Evolutionary conservation across 2,113 vertebrate genomes (phyloP).

Genomic region (Sturnira hondurensis): DNA sequence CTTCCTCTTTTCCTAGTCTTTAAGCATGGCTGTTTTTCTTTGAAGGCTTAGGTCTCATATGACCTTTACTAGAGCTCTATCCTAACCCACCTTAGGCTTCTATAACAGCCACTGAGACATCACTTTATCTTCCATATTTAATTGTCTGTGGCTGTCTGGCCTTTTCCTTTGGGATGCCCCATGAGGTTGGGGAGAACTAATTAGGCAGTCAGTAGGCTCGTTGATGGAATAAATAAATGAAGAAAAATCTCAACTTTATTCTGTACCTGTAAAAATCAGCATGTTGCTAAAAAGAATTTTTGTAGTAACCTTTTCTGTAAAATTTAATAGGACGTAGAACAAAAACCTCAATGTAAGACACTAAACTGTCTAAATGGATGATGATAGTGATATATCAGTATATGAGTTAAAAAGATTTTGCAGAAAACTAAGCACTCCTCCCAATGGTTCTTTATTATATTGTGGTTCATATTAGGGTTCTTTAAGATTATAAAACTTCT

Average conservation of each 20-base stretch:
- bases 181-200: neutral
- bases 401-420: neutral
- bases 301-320: neutral
- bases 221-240: neutral
- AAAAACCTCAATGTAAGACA: neutral
- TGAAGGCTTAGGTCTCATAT: neutral
- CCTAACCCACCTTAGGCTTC: neutral
- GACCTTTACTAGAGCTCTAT: neutral
- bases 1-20: neutral
- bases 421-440: neutral
- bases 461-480: neutral
- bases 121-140: neutral
- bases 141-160: neutral
- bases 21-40: neutral
- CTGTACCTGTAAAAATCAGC: neutral
- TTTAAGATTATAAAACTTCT: neutral
- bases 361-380: neutral
- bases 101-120: neutral
- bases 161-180: neutral
- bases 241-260: neutral
- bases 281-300: neutral
- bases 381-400: neutral
- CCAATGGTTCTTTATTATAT: neutral
- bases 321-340: conserved; percentile 9
- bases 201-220: neutral